phyloP scores from a whole-genome alignment of 2,113 vertebrate genomes.

The Semnornis frantzii region DNA sequence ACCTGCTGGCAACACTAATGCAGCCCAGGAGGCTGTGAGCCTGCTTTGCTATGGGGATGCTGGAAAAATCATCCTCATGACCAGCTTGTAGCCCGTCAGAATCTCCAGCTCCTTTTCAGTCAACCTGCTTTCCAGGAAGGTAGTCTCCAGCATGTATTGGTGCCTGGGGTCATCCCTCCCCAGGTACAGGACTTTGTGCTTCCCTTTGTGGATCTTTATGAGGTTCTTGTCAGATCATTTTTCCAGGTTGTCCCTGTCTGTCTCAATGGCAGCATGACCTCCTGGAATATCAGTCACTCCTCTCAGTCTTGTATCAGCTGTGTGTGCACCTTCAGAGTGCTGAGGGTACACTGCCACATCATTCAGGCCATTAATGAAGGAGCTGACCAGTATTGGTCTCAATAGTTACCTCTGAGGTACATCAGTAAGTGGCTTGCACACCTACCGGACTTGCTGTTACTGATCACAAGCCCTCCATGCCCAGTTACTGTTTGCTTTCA shows the following conservation, averaged over 20 bases:
- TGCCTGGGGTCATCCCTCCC: not conserved
- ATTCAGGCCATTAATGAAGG: not conserved
- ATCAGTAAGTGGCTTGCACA: not conserved
- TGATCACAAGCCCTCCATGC: rapidly evolving
- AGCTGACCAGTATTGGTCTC: not conserved
- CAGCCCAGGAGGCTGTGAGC: not conserved
- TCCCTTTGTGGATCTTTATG: not conserved
- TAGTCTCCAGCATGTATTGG: not conserved
- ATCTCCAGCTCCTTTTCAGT: not conserved
- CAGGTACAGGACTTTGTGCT: not conserved
- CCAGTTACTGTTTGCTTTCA: not conserved
- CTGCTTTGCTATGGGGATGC: not conserved
- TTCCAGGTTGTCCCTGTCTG: not conserved
- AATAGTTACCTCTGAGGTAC: not conserved
- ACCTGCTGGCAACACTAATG: not conserved
- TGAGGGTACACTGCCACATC: not conserved
- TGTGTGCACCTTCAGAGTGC: not conserved
- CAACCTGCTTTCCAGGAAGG: not conserved
- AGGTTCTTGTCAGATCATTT: not conserved
- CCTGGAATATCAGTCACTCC: not conserved
- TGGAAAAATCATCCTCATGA: not conserved
- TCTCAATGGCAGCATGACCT: not conserved
- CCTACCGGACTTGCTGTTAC: not conserved
- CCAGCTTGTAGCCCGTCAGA: not conserved
- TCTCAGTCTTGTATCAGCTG: not conserved